These are phyloP conservation scores for Hydractinia echinata DNA, from an alignment of 30 jellyfish, hydroid and myxozoan species.

Conservation along the genomic window DNA sequence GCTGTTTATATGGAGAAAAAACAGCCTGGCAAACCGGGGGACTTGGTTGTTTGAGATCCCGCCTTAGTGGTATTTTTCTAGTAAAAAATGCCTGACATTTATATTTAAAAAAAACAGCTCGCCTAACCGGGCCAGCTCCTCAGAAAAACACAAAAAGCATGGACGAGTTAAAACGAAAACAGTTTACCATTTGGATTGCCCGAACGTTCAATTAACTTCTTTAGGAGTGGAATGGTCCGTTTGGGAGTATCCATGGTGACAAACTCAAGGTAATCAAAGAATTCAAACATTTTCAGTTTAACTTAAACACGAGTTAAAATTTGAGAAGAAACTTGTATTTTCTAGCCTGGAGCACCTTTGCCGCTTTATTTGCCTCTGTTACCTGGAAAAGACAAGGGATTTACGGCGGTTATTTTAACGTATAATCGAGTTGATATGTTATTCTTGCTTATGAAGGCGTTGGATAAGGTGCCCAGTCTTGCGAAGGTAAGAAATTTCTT, in stretches of 20 bases:
- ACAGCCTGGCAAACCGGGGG: too few species aligned
- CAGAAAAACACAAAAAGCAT: too few species aligned
- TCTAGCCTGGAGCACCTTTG: conserved; percentile 42
- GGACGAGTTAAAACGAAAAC: too few species aligned
- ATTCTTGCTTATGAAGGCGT: conserved; percentile 48
- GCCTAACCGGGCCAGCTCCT: too few species aligned
- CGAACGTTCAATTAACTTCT: neutral
- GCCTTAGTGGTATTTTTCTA: too few species aligned
- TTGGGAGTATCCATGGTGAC: neutral
- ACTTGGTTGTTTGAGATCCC: too few species aligned
- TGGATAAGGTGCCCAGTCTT: conserved; percentile 72
- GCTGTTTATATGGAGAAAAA: too few species aligned
- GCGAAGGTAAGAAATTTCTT: conserved; percentile 41
- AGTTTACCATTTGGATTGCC: too few species aligned
- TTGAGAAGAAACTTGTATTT: conserved; percentile 1
- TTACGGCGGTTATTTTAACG: conserved; percentile 81
- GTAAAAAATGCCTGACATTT: too few species aligned
- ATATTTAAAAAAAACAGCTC: too few species aligned
- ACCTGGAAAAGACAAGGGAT: conserved; percentile 57
- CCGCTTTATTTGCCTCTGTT: conserved; percentile 51
- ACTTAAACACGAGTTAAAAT: neutral
- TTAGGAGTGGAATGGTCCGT: conserved; percentile 49
- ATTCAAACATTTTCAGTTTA: too few species aligned
- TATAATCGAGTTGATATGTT: conserved; percentile 78
- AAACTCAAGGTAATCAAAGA: neutral